These are phyloP conservation scores for Aricia agestis DNA, from an alignment of 1,140 invertebrate genomes.

Conservation along the genomic window DNA sequence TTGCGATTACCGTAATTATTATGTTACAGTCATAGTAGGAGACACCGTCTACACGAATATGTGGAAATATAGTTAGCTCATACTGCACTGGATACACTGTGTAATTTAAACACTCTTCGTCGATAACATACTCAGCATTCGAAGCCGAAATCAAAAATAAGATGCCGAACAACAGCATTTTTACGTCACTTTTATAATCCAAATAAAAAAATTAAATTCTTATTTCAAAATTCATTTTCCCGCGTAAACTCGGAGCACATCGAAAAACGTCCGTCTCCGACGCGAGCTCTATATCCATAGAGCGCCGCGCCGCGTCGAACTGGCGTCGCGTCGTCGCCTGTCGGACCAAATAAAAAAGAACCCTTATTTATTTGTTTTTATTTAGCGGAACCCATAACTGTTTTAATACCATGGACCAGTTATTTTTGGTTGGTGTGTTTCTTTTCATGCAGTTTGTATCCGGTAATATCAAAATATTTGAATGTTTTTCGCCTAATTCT, in stretches of 20 bases:
- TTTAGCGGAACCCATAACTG: background rate
- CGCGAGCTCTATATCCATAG: conserved; percentile 24
- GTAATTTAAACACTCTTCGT: conserved; percentile 68
- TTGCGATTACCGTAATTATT: conserved; percentile 57
- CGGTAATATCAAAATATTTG: background rate
- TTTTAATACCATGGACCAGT: conserved; percentile 14
- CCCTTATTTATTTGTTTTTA: conserved; percentile 16
- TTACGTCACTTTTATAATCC: conserved; percentile 26
- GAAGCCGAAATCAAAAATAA: conserved; percentile 35
- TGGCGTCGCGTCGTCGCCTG: conserved; percentile 27
- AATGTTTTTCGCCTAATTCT: background rate
- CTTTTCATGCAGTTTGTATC: conserved; percentile 6
- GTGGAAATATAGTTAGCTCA: conserved; percentile 54
- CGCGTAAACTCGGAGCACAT: conserved; percentile 27
- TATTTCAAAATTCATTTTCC: conserved; percentile 19
- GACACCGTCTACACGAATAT: conserved; percentile 42
- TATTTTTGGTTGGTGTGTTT: conserved; percentile 15
- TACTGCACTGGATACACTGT: conserved; percentile 69
- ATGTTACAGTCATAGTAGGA: conserved; percentile 58
- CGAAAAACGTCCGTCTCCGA: conserved; percentile 30
- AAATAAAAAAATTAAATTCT: background rate
- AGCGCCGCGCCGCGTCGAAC: conserved; percentile 22
- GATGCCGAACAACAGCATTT: conserved; percentile 36
- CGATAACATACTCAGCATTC: conserved; percentile 41
- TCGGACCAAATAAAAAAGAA: conserved; percentile 11